Base-by-base conservation (phyloP, 2,888 invertebrate genomes). In the Allygus modestus region DNA sequence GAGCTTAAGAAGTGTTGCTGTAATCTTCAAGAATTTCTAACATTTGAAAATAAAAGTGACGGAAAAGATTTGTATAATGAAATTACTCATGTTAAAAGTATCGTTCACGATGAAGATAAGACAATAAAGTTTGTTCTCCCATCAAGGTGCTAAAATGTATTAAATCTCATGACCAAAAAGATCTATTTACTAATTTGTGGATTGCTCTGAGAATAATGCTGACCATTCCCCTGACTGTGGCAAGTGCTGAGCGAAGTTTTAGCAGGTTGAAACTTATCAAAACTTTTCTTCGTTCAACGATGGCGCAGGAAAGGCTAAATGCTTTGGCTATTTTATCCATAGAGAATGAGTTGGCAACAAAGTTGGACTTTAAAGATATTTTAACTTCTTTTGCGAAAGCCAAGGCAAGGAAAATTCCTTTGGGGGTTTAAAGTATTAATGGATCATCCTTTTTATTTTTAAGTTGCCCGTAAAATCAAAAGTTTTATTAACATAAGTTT, bases 311-410 rank as follows among this genome's bases (percentile, higher is more conserved):
- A n/a, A n/a, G n/a, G n/a, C n/a, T n/a, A n/a, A n/a, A n/a, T n/a
- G n/a, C 23, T 20, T n/a, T 75, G 43, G 73, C 73, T 12, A 41
- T 23, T 12, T 23, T 75, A n/a, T 75, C 73, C 5, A 75, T 75
- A 31, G 73, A 43, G 20, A 54, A 54, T 37, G 37, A 37, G 4
- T 37, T 37, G 11, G 37, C 37, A 4, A 37, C 4, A 37, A 37
- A 37, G 37, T 11, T 37, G 37, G 11, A 37, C 37, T 37, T n/a
- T n/a, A n/a, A n/a, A n/a, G n/a, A n/a, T n/a, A n/a, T n/a, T n/a
- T n/a, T n/a, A n/a, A n/a, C n/a, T n/a, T n/a, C n/a, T n/a, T n/a
- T n/a, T n/a, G n/a, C n/a, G n/a, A n/a, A n/a, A n/a, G n/a, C n/a
- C n/a, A n/a, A n/a, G n/a, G n/a, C n/a, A n/a, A n/a, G n/a, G n/a